These are phyloP conservation scores for Crossaster papposus DNA, from an alignment of 53 echinoderm and acorn worm species.

Conservation along the genomic window DNA sequence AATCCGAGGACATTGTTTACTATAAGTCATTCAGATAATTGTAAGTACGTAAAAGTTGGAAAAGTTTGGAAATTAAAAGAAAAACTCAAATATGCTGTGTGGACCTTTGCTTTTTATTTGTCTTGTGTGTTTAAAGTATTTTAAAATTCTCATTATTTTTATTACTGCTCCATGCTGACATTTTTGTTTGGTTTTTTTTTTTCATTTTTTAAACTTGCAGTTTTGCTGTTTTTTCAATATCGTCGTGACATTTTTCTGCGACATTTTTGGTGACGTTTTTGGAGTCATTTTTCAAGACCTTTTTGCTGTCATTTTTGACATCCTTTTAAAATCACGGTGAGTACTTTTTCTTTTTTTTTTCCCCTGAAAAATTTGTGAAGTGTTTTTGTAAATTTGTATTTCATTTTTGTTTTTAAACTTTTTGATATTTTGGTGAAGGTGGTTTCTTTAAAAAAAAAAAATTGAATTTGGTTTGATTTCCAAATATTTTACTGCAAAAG, in stretches of 20 bases:
- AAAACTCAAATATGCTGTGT: too few relatives aligned
- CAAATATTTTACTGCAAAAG: too few relatives aligned
- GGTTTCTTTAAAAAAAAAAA: too few relatives aligned
- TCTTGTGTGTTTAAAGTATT: too few relatives aligned
- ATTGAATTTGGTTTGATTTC: too few relatives aligned
- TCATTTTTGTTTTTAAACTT: background rate
- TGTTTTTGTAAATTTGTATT: background rate
- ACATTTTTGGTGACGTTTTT: conserved; percentile 60
- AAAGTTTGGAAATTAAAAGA: too few relatives aligned
- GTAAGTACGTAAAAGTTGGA: too few relatives aligned
- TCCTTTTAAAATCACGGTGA: conserved; percentile 52
- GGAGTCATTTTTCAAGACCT: conserved; percentile 59
- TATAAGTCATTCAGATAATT: too few relatives aligned
- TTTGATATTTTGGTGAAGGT: background rate
- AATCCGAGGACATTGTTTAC: too few relatives aligned
- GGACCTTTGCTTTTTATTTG: too few relatives aligned
- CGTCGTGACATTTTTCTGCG: conserved; percentile 62
- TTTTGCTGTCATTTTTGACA: conserved; percentile 60
- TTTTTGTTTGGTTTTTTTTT: conserved; percentile 31
- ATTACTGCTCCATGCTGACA: conserved; percentile 15
- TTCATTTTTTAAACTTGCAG: conserved; percentile 54
- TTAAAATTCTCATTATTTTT: too few relatives aligned
- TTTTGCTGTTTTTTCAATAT: conserved; percentile 60
- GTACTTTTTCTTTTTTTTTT: conserved; percentile 41
- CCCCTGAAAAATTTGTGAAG: background rate